Evolutionary conservation across 2,113 vertebrate species (phyloP), one percentile per base, ranked within the genome.

Genomic region (Marmota flaviventris): DNA sequence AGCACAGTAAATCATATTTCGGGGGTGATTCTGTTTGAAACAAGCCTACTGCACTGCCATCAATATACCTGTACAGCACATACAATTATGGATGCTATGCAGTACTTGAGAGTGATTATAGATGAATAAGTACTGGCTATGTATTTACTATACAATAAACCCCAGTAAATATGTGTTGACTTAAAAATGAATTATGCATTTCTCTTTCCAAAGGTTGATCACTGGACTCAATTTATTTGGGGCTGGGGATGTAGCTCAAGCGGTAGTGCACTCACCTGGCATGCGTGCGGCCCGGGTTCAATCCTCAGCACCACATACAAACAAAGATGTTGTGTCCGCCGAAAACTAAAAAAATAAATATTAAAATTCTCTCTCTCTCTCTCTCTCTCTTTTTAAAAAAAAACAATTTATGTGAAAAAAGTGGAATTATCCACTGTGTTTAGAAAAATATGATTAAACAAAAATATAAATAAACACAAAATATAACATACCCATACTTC

Each of bases 401-500:
- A 45, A 45, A 45, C 42, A 8, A 7, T 65, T 93, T 78, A 63
- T 58, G 45, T 67, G 53, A 25, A 82, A 73, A 75, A 25, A 61
- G 4, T 65, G 18, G 89, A 91, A 45, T 70, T 61, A 83, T 24
- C 78, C 11, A 45, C 13, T 22, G 29, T 67, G 58, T 25, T 94
- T 93, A 61, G 45, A 67, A 29, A 37, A 32, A 58, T 58, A 58
- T 58, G 56, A 58, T 18, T 58, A 58, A 58, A 58, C 56, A 58
- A 6, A 87, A 85, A 42, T 48, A 48, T 37, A 12, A 89, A 61
- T 48, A 76, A 85, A 24, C 11, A 75, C 12, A 76, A 76, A 82
- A 87, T 82, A 78, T 77, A 93, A 84, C 76, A 8, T 1, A 70
- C 92, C 86, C 29, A 37, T 79, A 69, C 16, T 93, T 94, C 76